Percentiles rank a stretch among this genome's conserved stretches.
Conservation (phyloP, 1,140 invertebrate genomes). For the Pollicipes pollicipes region DNA sequence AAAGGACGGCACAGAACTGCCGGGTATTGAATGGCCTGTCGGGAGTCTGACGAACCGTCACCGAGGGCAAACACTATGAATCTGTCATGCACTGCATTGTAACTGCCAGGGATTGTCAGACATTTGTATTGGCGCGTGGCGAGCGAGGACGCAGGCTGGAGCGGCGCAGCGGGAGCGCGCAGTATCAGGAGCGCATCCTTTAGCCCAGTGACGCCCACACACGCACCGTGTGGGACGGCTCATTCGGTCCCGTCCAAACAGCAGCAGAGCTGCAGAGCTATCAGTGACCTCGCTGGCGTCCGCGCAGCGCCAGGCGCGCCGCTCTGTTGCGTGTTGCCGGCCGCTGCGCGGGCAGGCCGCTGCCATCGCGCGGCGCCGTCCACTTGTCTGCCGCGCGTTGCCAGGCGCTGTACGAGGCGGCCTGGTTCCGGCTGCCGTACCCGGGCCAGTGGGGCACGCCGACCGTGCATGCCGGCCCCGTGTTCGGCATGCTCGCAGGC, state of each 20-base stretch:
- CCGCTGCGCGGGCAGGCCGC: no score
- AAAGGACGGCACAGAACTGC: constrained; percentile 12
- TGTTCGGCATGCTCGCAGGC: constrained; percentile 64
- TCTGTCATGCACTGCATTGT: constrained; percentile 10
- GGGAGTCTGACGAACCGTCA: neutral
- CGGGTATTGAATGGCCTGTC: constrained; percentile 10
- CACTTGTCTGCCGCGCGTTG: neutral
- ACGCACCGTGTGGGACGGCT: neutral
- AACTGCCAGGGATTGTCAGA: neutral
- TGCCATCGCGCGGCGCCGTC: constrained; percentile 9
- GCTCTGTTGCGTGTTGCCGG: no score
- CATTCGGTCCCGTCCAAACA: neutral
- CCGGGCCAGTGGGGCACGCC: constrained; percentile 58
- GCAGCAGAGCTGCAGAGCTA: neutral
- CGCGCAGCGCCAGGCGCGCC: constrained; percentile 11
- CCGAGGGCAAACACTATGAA: constrained; percentile 1
- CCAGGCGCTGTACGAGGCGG: neutral
- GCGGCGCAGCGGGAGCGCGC: no score
- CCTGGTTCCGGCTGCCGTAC: neutral
- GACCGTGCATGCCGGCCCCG: constrained; percentile 50
- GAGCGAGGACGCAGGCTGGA: no score
- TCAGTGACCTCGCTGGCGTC: constrained; percentile 3
- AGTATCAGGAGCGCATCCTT: no score
- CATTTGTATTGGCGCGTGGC: no score
- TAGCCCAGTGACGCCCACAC: no score